These are phyloP conservation scores for Labia minor DNA, from an alignment of 2,888 invertebrate genomes.

Conservation along the genomic window DNA sequence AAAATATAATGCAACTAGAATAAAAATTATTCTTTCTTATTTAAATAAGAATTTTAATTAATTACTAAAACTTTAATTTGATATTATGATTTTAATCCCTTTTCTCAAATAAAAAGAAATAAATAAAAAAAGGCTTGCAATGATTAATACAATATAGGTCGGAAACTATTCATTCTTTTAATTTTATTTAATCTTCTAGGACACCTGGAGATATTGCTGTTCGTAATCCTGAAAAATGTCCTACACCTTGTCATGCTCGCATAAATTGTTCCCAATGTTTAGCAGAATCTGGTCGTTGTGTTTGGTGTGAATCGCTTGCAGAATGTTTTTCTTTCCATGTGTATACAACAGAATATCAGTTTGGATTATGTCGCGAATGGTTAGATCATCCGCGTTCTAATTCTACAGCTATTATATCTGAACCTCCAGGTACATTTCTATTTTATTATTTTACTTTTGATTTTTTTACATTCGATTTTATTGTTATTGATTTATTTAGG, in stretches of 20 bases:
- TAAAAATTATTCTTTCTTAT: too few species aligned
- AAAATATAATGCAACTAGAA: too few species aligned
- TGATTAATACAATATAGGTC: too few species aligned
- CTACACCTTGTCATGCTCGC: conserved; percentile 68
- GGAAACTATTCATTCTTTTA: too few species aligned
- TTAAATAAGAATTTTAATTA: too few species aligned
- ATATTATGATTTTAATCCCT: too few species aligned
- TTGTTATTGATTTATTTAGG: conserved; percentile 34
- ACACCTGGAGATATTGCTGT: conserved; percentile 40
- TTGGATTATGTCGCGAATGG: conserved; percentile 88
- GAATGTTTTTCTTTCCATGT: conserved; percentile 94
- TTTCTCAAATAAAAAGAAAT: too few species aligned
- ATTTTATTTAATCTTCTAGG: too few species aligned
- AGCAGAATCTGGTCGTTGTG: conserved; percentile 61
- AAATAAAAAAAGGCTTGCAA: too few species aligned
- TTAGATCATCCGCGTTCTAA: conserved; percentile 54
- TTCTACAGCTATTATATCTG: conserved; percentile 28
- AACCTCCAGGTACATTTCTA: conserved; percentile 24
- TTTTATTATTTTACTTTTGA: too few species aligned
- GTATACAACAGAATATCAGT: conserved; percentile 87
- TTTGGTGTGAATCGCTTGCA: conserved; percentile 30
- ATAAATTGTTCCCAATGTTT: conserved; percentile 71
- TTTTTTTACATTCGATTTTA: too few species aligned
- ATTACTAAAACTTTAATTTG: too few species aligned
- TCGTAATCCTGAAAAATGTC: conserved; percentile 52